Base-by-base conservation (phyloP, 2,888 invertebrate species). In the Neoascia interrupta region DNA sequence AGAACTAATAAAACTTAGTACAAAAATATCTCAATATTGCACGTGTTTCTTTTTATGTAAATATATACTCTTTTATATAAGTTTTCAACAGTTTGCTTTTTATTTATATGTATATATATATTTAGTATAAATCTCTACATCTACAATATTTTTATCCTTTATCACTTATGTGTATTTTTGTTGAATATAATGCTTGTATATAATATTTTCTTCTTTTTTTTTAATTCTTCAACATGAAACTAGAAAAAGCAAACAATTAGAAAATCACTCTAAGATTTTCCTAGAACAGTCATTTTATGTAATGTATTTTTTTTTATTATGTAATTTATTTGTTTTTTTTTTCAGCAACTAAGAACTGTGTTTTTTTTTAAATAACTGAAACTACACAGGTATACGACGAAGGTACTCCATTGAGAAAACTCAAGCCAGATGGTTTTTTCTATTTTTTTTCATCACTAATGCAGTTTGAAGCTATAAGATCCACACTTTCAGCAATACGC, bases 361-460 rank as follows among this genome's bases (percentile, higher is more conserved):
- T 39, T 36, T 28, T 61, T 43, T 36, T 21, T 19, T 19, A 31
- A 51, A 23, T 10, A 76, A 70, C 34, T 49, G 13, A 72, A 70
- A 64, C 58, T 76, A 76, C 58, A 76, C 76, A 76, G 72, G 76
- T 76, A 72, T 76, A 72, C 76, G 72, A 72, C 76, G 28, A 72
- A 76, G 76, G 76, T 76, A 76, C 76, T 76, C 72, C 64, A 76
- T 72, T 72, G 64, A 39, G 31, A 49, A 41, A 72, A 76, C 76
- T 76, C 64, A 76, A 72, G 76, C 76, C 76, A 76, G 76, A 72
- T 76, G 36, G 21, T 18, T 69, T 56, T 68, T 28, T 45, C 28
- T 37, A 21, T 15, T 6, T 49, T 18, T 21, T 39, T 21, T 43
- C 49, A 54, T 72, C 23, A 54, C 53, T 54, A 64, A 43, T 31